Percentiles rank a stretch among this genome's conserved stretches.
Conservation (phyloP, 2,113 vertebrate genomes). For the Crotophaga sulcirostris region DNA sequence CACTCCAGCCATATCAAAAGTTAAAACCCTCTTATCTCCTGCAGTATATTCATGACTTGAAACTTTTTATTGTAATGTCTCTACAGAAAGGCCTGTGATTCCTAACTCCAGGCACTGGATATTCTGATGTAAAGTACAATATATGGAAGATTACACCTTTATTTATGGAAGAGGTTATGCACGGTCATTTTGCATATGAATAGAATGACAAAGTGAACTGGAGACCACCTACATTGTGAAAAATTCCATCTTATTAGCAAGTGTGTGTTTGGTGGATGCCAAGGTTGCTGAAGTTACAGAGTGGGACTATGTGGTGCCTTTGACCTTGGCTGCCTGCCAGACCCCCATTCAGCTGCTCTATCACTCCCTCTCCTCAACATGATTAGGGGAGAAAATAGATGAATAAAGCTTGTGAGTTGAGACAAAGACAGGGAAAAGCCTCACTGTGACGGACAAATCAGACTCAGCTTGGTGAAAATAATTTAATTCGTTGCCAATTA, state of each 20-base stretch:
- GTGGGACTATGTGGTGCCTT: background rate
- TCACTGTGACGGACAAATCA: background rate
- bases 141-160: background rate
- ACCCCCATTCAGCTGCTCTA: background rate
- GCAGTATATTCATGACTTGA: background rate
- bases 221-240: background rate
- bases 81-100: background rate
- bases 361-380: background rate
- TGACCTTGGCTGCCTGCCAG: background rate
- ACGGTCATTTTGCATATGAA: background rate
- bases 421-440: background rate
- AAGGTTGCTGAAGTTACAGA: background rate
- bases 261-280: background rate
- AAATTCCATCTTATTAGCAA: background rate
- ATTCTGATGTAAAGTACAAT: background rate
- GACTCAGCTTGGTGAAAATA: background rate
- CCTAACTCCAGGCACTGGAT: background rate
- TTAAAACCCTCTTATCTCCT: background rate
- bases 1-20: background rate
- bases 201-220: background rate
- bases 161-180: background rate
- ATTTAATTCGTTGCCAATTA: background rate
- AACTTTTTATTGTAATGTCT: background rate
- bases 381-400: background rate
- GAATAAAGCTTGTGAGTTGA: fast-evolving